phyloP scores from a whole-genome alignment of 1,140 invertebrate genomes.

The Stenopsyche tienmushanensis region DNA sequence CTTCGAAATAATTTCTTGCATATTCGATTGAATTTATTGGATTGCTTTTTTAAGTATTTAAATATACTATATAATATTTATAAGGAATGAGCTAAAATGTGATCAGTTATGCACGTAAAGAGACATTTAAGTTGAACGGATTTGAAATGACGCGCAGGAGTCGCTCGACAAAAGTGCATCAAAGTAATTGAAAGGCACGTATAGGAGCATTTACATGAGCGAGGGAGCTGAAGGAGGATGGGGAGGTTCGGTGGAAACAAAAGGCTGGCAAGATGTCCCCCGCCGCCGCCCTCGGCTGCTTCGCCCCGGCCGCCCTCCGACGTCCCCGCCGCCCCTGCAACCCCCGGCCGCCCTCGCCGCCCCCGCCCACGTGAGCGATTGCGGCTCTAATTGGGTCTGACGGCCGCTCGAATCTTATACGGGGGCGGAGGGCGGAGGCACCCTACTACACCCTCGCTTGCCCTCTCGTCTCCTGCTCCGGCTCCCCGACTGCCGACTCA shows the following conservation, averaged over 20 bases:
- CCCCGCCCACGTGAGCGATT: conserved; percentile 56
- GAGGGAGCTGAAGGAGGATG: neutral
- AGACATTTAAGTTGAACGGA: too few species aligned
- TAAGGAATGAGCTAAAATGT: too few species aligned
- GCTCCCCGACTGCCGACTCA: conserved; percentile 20
- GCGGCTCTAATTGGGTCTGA: conserved; percentile 57
- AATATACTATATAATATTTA: too few species aligned
- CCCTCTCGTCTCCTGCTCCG: conserved; percentile 20
- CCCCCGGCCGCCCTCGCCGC: conserved; percentile 17
- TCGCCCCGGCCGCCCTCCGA: neutral
- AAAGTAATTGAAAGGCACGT: conserved; percentile 36
- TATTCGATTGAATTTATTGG: too few species aligned
- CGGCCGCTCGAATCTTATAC: conserved; percentile 56
- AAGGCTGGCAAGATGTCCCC: conserved; percentile 32
- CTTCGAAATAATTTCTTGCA: too few species aligned
- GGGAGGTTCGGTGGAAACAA: conserved; percentile 16
- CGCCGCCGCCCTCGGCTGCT: conserved; percentile 4
- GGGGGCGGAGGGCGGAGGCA: conserved; percentile 34
- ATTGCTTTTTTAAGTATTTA: too few species aligned
- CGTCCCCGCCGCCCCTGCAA: neutral
- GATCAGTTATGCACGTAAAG: too few species aligned
- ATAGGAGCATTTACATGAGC: too few species aligned
- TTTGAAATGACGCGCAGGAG: too few species aligned
- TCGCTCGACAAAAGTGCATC: conserved; percentile 34
- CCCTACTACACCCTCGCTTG: conserved; percentile 32